phyloP scores from a whole-genome alignment of 2,888 invertebrate species.

The Ophonus ardosiacus region DNA sequence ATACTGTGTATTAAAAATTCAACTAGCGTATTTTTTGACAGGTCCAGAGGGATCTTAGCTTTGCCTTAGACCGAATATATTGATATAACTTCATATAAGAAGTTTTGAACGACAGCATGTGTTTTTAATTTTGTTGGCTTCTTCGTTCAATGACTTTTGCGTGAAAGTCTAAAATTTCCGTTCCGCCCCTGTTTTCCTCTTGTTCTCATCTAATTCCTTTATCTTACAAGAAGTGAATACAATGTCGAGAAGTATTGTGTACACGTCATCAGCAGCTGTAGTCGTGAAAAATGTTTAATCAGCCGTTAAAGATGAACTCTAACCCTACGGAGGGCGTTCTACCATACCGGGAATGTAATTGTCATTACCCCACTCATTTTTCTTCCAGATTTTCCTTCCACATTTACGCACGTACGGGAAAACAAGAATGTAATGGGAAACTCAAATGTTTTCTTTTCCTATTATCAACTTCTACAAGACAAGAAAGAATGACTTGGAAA shows the following conservation, averaged over 20 bases:
- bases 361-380: background rate
- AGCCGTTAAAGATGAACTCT: conserved; percentile 52
- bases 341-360: background rate
- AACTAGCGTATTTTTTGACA: background rate
- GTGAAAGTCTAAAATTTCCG: background rate
- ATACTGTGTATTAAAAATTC: background rate
- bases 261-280: conserved; percentile 59
- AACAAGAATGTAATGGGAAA: conserved; percentile 60
- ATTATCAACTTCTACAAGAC: conserved; percentile 53
- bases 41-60: background rate
- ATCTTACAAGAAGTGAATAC: conserved; percentile 20
- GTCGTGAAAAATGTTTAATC: conserved; percentile 60
- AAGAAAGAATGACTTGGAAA: background rate
- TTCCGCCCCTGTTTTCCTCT: background rate
- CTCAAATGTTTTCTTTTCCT: conserved; percentile 63
- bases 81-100: no score
- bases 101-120: no score
- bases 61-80: background rate
- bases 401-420: conserved; percentile 25
- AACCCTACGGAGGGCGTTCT: background rate
- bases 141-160: no score
- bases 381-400: background rate
- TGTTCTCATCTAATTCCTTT: conserved; percentile 7
- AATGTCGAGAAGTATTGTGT: conserved; percentile 58
- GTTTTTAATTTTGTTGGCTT: no score